Base-by-base conservation (phyloP, 2,797 vertebrate genomes). In the Toxotes lorentzi region DNA sequence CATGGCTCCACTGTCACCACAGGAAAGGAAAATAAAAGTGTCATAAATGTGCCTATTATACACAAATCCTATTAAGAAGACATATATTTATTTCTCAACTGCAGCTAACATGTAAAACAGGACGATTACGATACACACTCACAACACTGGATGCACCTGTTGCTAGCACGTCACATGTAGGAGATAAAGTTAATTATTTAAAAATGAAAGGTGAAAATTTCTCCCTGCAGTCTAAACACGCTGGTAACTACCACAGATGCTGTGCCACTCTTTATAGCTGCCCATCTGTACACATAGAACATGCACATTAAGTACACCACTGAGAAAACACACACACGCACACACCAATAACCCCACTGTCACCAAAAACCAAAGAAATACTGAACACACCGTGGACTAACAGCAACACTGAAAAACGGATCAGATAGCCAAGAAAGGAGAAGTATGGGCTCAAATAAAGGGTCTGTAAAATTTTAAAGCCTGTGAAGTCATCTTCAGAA, bases 301-400 rank as follows among this genome's bases (percentile, higher is more conserved):
- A 86, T 89, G 84, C 86, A 91, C 70, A 79, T 62, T 60, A 69
- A 76, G 38, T 19, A 87, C 62, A 85, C 83, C 82, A 90, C 72
- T 70, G 73, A 80, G 67, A 54, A 72, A 78, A 86, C n/a, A 78
- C 13, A 48, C 57, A 60, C 66, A 78, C 71, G 17, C 51, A 34
- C 38, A 59, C 56, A 71, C 27, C 53, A 83, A 69, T 6, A 7
- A 85, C 60, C 30, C 63, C 71, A 75, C 50, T 41, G 56, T 68
- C 50, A 87, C 75, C 73, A 67, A 58, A 83, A 77, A 81, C 64
- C 80, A 67, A 57, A 75, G n/a, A 70, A 65, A 78, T 62, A 84
- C 83, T 34, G 45, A 72, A 66, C 64, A 84, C 80, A 76, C 63
- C n/a, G 69, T 48, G 70, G 54, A 87, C 77, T 70, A 71, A 87